A percentile compares a stretch with the other conserved stretches of the same genome.
Evolutionary conservation across 2,113 vertebrate species (phyloP).

Genomic region (Eulemur macaco): DNA sequence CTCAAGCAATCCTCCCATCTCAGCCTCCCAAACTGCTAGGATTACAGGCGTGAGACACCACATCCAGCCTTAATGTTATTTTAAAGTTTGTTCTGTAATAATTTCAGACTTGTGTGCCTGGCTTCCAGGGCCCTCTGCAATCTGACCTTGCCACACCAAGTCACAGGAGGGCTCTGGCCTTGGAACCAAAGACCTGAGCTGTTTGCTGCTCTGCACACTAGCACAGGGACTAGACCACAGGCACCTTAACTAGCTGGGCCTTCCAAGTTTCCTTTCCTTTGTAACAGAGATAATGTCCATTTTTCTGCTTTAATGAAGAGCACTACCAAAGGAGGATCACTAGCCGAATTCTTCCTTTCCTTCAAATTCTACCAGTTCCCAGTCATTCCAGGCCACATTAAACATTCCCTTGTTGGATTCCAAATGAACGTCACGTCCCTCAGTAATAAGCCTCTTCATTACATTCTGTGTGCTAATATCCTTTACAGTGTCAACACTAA

Average conservation of each 20-base stretch:
- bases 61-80: background rate
- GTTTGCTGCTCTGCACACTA: background rate
- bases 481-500: background rate
- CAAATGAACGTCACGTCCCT: background rate
- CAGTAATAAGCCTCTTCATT: background rate
- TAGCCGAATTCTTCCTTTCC: background rate
- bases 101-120: background rate
- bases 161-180: background rate
- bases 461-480: background rate
- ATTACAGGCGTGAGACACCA: too few relatives aligned
- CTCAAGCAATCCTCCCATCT: too few relatives aligned
- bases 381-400: background rate
- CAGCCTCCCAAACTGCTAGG: too few relatives aligned
- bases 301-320: background rate
- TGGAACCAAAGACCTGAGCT: fast-evolving
- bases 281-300: background rate
- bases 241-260: background rate
- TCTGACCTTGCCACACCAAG: background rate
- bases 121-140: background rate
- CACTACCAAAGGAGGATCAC: background rate
- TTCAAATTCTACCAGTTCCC: background rate
- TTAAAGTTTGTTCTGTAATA: background rate
- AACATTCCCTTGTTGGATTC: background rate
- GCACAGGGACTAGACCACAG: background rate
- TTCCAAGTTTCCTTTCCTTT: background rate